phyloP scores from a whole-genome alignment of 2,797 vertebrate species.

The Trachops cirrhosus region DNA sequence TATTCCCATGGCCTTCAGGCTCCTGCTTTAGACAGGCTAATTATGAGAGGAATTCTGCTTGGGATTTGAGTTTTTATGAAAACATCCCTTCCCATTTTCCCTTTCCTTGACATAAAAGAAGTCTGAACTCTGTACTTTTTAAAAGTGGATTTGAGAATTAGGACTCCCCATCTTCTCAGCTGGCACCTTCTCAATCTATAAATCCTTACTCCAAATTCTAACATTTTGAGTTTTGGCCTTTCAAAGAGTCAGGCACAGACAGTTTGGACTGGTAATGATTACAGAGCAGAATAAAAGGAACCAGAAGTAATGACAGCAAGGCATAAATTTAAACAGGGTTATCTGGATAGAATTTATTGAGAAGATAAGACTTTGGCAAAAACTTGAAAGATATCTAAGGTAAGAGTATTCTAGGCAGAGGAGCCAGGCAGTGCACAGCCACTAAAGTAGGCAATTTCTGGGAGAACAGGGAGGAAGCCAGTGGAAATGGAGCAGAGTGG shows the following conservation, averaged over 20 bases:
- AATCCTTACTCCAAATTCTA: not conserved
- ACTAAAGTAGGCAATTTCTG: not conserved
- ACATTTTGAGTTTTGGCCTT: not conserved
- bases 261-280: not conserved
- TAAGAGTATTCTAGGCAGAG: not conserved
- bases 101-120: not conserved
- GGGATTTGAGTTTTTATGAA: not conserved
- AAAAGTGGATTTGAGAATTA: not conserved
- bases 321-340: not conserved
- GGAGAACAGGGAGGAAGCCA: not conserved
- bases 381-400: not conserved
- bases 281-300: not conserved
- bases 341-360: not conserved
- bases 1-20: not conserved
- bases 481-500: too few species aligned
- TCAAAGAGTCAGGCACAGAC: not conserved
- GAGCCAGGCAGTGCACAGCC: not conserved
- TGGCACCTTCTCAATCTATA: not conserved
- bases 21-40: not conserved
- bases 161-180: not conserved
- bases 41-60: not conserved
- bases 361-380: not conserved
- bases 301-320: not conserved
- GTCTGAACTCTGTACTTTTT: not conserved
- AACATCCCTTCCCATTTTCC: not conserved